These are phyloP conservation scores for Drosophila bocqueti DNA, from an alignment of 1,140 invertebrate species.

Conservation along the genomic window DNA sequence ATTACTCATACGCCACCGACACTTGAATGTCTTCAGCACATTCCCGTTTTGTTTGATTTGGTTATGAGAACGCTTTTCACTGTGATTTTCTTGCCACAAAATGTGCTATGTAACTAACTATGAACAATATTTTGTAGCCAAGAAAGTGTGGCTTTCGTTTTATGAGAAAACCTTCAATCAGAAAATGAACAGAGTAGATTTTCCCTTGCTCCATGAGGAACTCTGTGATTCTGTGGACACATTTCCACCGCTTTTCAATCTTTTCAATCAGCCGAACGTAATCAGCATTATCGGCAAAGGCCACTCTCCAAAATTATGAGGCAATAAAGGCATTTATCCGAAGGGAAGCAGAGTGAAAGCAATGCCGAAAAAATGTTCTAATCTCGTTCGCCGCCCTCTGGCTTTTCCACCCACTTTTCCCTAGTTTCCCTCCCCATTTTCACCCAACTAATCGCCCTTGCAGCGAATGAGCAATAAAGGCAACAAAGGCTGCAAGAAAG, in stretches of 20 bases:
- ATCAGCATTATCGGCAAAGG: constrained; percentile 52
- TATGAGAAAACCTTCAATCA: neutral
- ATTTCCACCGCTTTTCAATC: constrained; percentile 4
- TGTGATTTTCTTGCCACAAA: constrained; percentile 46
- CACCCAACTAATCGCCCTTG: constrained; percentile 67
- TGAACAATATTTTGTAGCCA: neutral
- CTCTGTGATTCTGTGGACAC: neutral
- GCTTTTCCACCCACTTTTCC: neutral
- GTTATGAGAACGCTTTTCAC: constrained; percentile 36
- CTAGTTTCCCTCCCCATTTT: neutral
- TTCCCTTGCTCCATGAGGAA: neutral
- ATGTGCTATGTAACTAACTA: neutral
- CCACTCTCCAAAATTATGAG: constrained; percentile 67
- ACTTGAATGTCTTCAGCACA: constrained; percentile 54
- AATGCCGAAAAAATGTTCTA: constrained; percentile 76
- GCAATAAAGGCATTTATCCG: constrained; percentile 57
- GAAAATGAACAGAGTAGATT: neutral
- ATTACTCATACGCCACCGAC: constrained; percentile 75
- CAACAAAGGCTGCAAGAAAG: constrained; percentile 21
- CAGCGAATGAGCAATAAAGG: constrained; percentile 80
- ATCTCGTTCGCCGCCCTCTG: constrained; percentile 54
- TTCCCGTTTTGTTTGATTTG: constrained; percentile 43
- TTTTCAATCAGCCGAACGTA: constrained; percentile 34
- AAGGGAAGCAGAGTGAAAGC: constrained; percentile 32
- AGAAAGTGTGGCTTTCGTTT: neutral